Base-by-base conservation (phyloP, 2,888 invertebrate genomes). In the Himalopsyche anomala region DNA sequence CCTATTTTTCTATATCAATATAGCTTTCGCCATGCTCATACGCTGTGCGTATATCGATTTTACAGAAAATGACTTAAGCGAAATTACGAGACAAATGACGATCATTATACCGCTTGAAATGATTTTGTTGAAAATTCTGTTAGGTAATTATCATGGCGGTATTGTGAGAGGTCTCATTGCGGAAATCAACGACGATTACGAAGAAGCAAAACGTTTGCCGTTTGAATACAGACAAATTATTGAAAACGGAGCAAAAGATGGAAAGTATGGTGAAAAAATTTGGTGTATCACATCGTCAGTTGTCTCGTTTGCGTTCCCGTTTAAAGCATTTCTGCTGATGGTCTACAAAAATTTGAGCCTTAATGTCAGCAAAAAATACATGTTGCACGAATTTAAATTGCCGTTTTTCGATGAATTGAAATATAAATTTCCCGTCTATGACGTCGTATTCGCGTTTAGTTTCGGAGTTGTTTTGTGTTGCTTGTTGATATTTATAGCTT, bases 41-140 rank as follows among this genome's bases (percentile, higher is more conserved):
- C 19, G 19, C 19, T 62, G 62, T 28, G 28, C 28, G n/a, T 62
- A 62, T 28, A 19, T 74, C 36, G 74, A 74, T 38, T 36, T 38
- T 36, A 28, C 5, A 74, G 5, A 12, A 12, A 11, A 12, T 12
- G 15, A 74, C 15, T 38, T 74, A 36, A 12, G 4, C 19, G 74
- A 74, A 15, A 74, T 74, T 15, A 74, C 36, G 6, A 28, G 74
- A 74, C 74, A 74, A 36, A 74, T 74, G 74, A 74, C 74, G 11
- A 74, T 74, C 36, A 36, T 74, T 4, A 74, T 74, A 74, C 74
- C 74, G 15, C 12, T 74, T 8, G 15, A 74, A 19, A 6, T 36
- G 5, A 15, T 74, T 36, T 5, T 36, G 15, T 0, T 36, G 15
- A 74, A 74, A 74, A 36, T 74, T 36, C 3, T 74, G 1, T 36